Evolutionary conservation across 2,113 vertebrate species (phyloP), one percentile per base, ranked within the genome.

Genomic region (Lophotis ruficrista): DNA sequence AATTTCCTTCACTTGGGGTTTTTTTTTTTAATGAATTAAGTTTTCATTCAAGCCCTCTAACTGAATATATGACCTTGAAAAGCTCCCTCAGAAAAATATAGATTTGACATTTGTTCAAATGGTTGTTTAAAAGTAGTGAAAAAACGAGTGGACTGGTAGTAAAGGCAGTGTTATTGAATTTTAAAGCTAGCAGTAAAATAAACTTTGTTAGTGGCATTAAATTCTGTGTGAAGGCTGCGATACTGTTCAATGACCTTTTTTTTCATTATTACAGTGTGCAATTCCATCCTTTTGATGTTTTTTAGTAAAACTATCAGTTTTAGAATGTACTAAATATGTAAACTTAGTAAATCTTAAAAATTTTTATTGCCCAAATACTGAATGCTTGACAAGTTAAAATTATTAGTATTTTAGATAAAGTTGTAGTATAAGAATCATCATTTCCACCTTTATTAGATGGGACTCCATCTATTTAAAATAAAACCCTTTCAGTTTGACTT

Each of bases 121-220:
- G 38, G 14, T 61, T 94, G 8, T 37, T 82, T 89, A 66, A 77
- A 87, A 61, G 13, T 58, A 87, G 35, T 24, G 62, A 62, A 85
- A 41, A 82, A 85, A 53, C 51, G 91, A 17, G 25, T 71, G 47
- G 23, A 53, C 33, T 84, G 71, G 65, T 90, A 64, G 43, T 89
- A 83, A 87, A 73, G 38, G 27, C 78, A 70, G 3, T 16, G 65
- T 81, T 90, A 83, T 31, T 96, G 43, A 91, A 81, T 81, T 95
- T 94, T 92, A 93, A 93, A 97, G 35, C 56, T 89, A 75, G 2
- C n/a, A 53, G 50, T 86, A 84, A 94, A 96, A 35, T 47, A 65
- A 87, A 43, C 43, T 86, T 91, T 64, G 56, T 85, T 92, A 83
- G 13, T 81, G 13, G 20, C 25, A 51, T 78, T 89, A 93, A 89